A percentile compares a stretch with the other conserved stretches of the same genome.
Conservation (phyloP, 2,797 vertebrate species). For the Catostomus latipinnis region DNA sequence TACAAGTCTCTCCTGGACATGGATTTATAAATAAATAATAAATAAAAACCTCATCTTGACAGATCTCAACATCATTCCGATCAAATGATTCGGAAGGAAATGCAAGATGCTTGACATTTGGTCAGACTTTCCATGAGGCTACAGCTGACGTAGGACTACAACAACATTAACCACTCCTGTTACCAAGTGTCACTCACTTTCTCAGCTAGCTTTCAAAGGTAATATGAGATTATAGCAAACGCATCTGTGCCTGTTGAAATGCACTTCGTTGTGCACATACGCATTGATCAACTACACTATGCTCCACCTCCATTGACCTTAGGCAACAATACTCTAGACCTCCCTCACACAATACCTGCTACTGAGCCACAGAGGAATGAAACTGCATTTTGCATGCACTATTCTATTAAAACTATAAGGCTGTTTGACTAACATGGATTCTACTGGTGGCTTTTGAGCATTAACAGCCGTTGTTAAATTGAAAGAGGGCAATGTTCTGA, state of each 20-base stretch:
- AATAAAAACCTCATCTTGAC: neutral
- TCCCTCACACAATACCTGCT: conserved; percentile 2
- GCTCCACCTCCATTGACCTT: conserved; percentile 44
- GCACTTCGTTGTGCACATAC: neutral
- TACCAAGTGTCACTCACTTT: conserved; percentile 3
- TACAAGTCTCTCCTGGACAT: neutral
- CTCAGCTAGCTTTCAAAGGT: neutral
- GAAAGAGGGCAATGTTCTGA: neutral
- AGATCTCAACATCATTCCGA: conserved; percentile 2
- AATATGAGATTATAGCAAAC: neutral
- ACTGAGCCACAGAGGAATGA: neutral
- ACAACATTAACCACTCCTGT: neutral
- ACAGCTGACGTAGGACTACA: neutral
- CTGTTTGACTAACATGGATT: neutral
- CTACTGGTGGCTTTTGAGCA: neutral
- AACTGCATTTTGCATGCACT: neutral
- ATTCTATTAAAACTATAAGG: neutral
- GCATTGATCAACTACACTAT: neutral
- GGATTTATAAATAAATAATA: neutral
- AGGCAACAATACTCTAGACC: conserved; percentile 27
- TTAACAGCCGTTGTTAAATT: neutral
- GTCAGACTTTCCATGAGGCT: conserved; percentile 39
- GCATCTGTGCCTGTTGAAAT: neutral
- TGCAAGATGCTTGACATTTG: conserved; percentile 34
- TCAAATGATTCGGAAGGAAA: conserved; percentile 41